Base-by-base conservation (phyloP, 2,888 invertebrate genomes). In the Julus scanicus region DNA sequence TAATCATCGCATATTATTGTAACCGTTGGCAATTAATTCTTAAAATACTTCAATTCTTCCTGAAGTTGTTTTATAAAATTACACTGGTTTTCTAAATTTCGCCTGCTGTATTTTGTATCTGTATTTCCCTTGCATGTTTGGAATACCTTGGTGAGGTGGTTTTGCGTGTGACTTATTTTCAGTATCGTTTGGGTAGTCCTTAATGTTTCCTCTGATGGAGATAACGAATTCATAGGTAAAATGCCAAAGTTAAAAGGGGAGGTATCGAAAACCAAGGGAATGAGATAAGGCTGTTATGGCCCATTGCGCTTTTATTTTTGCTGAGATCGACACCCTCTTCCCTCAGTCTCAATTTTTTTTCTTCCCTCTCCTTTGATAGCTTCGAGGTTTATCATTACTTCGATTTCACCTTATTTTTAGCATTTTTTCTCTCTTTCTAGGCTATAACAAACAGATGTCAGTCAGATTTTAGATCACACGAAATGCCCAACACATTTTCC, bases 301-400 rank as follows among this genome's bases (percentile, higher is more conserved):
- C 80, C 80, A 80, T 80, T 80, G 80, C 80, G 80, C 80, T 80
- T 80, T 80, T 80, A 80, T 80, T 80, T 80, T 80, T 80, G 80
- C 80, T 80, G 80, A 80, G 80, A 80, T 80, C 80, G 80, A 80
- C 80, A 80, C 80, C 80, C 80, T 4, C 80, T 13, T 80, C 80
- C 80, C 80, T 39, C 37, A 80, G 37, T 80, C 80, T 80, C 80
- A 29, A 80, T 39, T 80, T 80, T 80, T 13, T 29, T 29, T 11
- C 29, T 29, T 71, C 71, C 29, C 71, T 71, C 80, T 13, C 5
- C 4, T 13, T 80, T 80, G 80, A 80, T 80, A 80, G 29, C 37
- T 80, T 80, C 80, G 80, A 80, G 80, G 39, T 37, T 29, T 80
- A 80, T 80, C 80, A 80, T 80, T 80, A 80, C 80, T 80, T 80